phyloP scores from a whole-genome alignment of 1,140 invertebrate genomes.

The Orius laevigatus region DNA sequence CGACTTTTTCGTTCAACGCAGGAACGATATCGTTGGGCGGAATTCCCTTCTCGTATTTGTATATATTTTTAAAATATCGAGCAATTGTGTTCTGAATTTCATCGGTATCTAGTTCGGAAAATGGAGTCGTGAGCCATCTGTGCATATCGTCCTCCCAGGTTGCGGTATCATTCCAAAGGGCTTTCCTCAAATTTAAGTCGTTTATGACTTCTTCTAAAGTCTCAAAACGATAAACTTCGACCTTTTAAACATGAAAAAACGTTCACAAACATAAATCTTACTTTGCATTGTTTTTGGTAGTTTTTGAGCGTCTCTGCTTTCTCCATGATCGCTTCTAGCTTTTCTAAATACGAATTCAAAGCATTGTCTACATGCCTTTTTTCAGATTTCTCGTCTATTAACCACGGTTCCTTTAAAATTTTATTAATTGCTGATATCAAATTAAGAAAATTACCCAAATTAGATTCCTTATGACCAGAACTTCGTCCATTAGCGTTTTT shows the following conservation, averaged over 20 bases:
- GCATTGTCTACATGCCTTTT: conserved; percentile 39
- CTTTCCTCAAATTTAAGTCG: conserved; percentile 56
- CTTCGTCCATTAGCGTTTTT: conserved; percentile 41
- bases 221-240: conserved; percentile 63
- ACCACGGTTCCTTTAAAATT: conserved; percentile 42
- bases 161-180: conserved; percentile 57
- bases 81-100: conserved; percentile 46
- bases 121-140: conserved; percentile 45
- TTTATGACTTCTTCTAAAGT: conserved; percentile 57
- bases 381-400: conserved; percentile 54
- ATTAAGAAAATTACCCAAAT: conserved; percentile 30
- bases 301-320: conserved; percentile 42
- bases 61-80: conserved; percentile 49
- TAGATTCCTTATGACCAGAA: conserved; percentile 45
- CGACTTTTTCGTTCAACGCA: conserved; percentile 52
- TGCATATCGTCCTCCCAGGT: conserved; percentile 45
- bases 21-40: conserved; percentile 60
- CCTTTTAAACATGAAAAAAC: conserved; percentile 25
- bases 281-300: conserved; percentile 49
- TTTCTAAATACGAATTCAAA: conserved; percentile 40
- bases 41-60: conserved; percentile 25
- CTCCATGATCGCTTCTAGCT: conserved; percentile 40
- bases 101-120: conserved; percentile 51
- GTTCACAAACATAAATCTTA: conserved; percentile 22
- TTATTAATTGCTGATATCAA: conserved; percentile 17